These are phyloP conservation scores for Corythornis madagascariensis DNA, from an alignment of 2,113 vertebrate genomes.

Conservation along the genomic window DNA sequence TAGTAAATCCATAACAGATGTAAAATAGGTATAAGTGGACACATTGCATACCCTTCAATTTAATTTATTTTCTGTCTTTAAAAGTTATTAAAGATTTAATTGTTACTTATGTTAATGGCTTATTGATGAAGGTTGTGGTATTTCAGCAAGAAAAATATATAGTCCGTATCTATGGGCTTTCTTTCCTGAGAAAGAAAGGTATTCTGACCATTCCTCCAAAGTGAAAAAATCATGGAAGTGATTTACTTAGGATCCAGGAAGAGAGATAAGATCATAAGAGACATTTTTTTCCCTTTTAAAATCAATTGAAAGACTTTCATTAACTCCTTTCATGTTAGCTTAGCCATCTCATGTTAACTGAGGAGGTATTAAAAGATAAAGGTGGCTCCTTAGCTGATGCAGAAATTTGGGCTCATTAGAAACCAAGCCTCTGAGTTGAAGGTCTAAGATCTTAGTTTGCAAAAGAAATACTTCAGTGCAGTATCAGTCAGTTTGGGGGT, in stretches of 20 bases:
- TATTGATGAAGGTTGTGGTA: background rate
- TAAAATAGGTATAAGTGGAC: background rate
- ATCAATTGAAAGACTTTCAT: background rate
- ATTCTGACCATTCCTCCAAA: background rate
- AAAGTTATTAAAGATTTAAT: background rate
- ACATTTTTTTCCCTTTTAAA: background rate
- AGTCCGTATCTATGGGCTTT: background rate
- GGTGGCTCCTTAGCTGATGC: background rate
- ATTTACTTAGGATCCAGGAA: background rate
- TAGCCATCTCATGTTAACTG: background rate
- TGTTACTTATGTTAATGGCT: background rate
- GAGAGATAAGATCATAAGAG: background rate
- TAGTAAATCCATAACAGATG: conserved; percentile 37
- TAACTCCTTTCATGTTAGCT: background rate
- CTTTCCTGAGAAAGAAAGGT: background rate
- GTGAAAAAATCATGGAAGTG: background rate
- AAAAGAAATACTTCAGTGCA: background rate
- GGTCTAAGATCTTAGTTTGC: background rate
- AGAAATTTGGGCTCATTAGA: background rate
- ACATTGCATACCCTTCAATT: background rate
- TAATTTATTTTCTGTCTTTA: background rate
- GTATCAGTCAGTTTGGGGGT: background rate
- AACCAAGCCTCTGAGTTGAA: background rate
- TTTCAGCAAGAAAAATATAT: conserved; percentile 21
- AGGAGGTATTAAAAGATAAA: conserved; percentile 12